Conservation (phyloP, 2,113 vertebrate genomes). For the Mobula hypostoma region DNA sequence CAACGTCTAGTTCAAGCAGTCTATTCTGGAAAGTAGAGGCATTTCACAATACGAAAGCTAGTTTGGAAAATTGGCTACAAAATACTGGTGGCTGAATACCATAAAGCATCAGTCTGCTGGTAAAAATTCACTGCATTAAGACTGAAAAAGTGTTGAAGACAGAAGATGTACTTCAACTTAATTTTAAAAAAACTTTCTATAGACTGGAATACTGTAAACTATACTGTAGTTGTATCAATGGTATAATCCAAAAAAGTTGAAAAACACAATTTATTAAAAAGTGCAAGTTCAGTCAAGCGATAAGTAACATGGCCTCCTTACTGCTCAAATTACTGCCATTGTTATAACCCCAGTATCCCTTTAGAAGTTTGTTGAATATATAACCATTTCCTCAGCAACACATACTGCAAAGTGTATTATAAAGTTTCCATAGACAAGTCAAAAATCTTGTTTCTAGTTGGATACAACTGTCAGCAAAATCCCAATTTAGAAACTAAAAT, state of each 20-base stretch:
- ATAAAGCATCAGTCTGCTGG: neutral
- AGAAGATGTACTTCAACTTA: neutral
- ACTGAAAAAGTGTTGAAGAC: neutral
- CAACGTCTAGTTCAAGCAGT: neutral
- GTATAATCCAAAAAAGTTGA: neutral
- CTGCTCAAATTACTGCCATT: neutral
- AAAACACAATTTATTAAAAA: slow-evolving; percentile 22
- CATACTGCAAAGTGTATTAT: neutral
- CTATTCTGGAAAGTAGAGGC: neutral
- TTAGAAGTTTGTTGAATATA: neutral
- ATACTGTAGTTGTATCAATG: neutral
- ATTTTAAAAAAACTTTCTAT: neutral
- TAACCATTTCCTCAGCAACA: neutral
- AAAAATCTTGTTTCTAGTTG: neutral
- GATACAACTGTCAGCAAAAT: neutral
- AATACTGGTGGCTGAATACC: neutral
- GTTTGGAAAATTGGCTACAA: neutral
- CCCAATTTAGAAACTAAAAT: neutral
- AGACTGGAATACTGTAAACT: neutral
- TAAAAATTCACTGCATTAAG: slow-evolving; percentile 11
- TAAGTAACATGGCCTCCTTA: neutral
- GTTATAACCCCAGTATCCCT: neutral
- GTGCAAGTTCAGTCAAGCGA: neutral
- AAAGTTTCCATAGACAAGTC: slow-evolving; percentile 2
- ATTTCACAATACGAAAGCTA: neutral